Evolutionary conservation across 2,797 vertebrate genomes (phyloP), one percentile per base, ranked within the genome.

Genomic region (Micropoecilia bifurca): DNA sequence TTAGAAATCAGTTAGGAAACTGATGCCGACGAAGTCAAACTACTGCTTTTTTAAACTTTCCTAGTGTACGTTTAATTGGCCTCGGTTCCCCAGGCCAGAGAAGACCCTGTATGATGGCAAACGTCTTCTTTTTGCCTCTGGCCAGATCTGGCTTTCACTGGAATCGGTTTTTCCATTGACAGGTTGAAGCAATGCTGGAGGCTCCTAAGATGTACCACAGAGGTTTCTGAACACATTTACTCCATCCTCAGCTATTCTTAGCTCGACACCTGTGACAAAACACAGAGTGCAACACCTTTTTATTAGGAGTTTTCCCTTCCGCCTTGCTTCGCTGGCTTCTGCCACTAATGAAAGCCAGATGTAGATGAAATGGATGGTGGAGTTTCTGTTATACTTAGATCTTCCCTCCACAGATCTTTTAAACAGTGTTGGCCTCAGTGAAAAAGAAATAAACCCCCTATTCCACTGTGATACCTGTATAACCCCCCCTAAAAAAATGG

Each of bases 281-380:
- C 83, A 28, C 78, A 69, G 25, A n/a, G 57, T 36, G 71, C 66
- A 74, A 87, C 78, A 74, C 81, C 69, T 85, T 85, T 84, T 84
- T 90, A 88, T 89, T 81, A 72, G 73, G 75, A 61, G 75, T 75
- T 85, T 84, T 71, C 80, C 18, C 74, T 78, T 80, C 50, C 0
- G 30, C 30, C 46, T 55, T 80, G 10, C 20, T 41, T 79, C 25
- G 36, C 86, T 81, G 39, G 69, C 63, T 84, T 76, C 50, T 59
- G 25, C 73, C 6, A 25, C 73, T 83, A 83, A 90, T 87, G 57
- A 86, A 80, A 82, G 25, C 75, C 80, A 91, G 71, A 89, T 86
- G 83, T 77, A 47, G 30, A 28, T 68, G 59, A 10, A 69, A 69
- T 13, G 10, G n/a, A 43, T 13, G 22, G 25, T 69, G 14, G 22